These are phyloP conservation scores for Sylvicapra grimmia DNA, from an alignment of 2,113 vertebrate genomes.

Conservation along the genomic window DNA sequence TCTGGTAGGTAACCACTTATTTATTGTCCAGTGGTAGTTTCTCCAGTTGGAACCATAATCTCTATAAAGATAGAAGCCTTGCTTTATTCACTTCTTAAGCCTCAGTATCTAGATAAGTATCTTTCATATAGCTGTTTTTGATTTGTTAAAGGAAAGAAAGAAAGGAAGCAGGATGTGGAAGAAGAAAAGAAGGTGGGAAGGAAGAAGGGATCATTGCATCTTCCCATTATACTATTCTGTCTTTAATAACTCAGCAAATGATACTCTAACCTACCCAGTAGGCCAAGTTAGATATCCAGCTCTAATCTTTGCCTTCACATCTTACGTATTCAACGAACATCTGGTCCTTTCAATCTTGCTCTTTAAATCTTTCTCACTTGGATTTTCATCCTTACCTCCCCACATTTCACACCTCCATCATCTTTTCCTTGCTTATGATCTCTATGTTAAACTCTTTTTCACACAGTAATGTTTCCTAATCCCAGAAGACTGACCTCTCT, in stretches of 20 bases:
- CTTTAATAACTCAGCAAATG: neutral
- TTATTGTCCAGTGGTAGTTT: neutral
- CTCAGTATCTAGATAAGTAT: neutral
- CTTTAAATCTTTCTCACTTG: neutral
- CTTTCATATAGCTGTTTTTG: neutral
- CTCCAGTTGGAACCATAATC: neutral
- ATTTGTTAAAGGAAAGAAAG: neutral
- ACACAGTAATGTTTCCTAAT: neutral
- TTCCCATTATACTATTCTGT: neutral
- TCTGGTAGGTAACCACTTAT: neutral
- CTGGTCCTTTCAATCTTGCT: neutral
- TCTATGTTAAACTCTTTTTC: neutral
- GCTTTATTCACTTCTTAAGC: neutral
- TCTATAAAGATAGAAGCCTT: neutral
- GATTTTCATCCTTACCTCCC: neutral
- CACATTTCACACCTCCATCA: neutral
- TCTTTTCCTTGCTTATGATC: neutral
- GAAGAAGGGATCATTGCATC: rapidly evolving
- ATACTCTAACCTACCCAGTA: neutral
- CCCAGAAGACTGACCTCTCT: neutral
- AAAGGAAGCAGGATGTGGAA: neutral
- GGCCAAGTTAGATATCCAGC: neutral
- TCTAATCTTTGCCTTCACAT: too few species aligned
- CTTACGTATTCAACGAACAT: rapidly evolving
- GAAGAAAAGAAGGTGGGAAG: neutral